These are phyloP conservation scores for Plebejus melissa DNA, from an alignment of 2,888 invertebrate species.

Conservation along the genomic window DNA sequence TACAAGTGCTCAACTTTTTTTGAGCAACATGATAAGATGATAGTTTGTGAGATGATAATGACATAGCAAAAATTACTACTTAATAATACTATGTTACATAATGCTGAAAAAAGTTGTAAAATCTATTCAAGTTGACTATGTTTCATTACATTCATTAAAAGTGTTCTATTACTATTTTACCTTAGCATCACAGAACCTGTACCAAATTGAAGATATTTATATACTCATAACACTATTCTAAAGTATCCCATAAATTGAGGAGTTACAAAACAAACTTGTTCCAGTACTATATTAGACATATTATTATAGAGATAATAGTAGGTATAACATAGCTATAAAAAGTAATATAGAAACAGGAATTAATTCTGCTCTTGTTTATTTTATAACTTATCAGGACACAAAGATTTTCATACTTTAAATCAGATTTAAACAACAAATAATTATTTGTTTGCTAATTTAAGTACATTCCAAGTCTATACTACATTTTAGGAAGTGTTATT, in stretches of 20 bases:
- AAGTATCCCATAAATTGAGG: too few species aligned
- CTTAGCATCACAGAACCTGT: background rate
- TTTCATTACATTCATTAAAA: background rate
- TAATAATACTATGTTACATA: conserved; percentile 29
- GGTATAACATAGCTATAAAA: too few species aligned
- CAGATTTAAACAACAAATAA: background rate
- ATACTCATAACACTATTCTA: background rate
- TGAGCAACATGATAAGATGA: background rate
- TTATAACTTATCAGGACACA: background rate
- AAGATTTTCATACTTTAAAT: too few species aligned
- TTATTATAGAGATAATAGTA: too few species aligned
- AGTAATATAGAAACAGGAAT: too few species aligned
- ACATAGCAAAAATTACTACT: conserved; percentile 15
- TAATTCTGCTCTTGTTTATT: background rate
- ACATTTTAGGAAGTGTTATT: too few species aligned
- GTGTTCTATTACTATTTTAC: background rate
- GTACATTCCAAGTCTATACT: too few species aligned
- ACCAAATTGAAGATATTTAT: background rate
- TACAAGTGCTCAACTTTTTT: background rate
- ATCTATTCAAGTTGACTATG: background rate
- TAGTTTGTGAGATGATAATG: background rate
- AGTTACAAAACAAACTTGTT: too few species aligned
- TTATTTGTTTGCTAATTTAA: too few species aligned
- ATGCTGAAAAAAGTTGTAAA: background rate
- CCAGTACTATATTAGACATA: too few species aligned